These are phyloP conservation scores for Psilanteris sp. DNA, from an alignment of 1,140 invertebrate genomes.

Conservation along the genomic window DNA sequence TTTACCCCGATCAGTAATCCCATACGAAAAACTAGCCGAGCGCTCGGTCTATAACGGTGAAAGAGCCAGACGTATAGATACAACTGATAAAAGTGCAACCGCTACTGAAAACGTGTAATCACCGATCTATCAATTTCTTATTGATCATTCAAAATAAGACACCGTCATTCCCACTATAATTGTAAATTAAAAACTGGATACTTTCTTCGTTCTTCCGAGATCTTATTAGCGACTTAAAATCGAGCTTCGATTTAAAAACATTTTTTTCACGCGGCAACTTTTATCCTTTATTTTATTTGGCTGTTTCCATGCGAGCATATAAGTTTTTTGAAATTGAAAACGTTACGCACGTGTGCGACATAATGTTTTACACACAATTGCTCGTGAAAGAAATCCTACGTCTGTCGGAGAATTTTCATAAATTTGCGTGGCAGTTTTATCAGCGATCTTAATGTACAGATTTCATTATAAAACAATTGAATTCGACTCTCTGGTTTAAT, in stretches of 20 bases:
- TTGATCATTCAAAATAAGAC: conserved; percentile 19
- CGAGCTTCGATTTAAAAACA: too few species aligned
- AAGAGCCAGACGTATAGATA: conserved; percentile 32
- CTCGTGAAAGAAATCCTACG: conserved; percentile 13
- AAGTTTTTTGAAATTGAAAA: too few species aligned
- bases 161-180: conserved; percentile 3
- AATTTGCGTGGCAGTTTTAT: conserved; percentile 31
- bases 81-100: conserved; percentile 39
- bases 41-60: conserved; percentile 19
- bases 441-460: conserved; percentile 22
- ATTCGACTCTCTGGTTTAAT: conserved; percentile 18
- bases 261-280: too few species aligned
- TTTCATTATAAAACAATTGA: conserved; percentile 47
- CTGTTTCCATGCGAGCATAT: too few species aligned
- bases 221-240: too few species aligned
- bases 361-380: conserved; percentile 29
- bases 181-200: neutral
- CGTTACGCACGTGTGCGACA: conserved; percentile 6
- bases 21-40: conserved; percentile 4
- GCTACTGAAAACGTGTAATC: conserved; percentile 59
- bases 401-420: conserved; percentile 25
- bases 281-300: too few species aligned
- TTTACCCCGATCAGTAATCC: conserved; percentile 46
- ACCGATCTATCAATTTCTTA: conserved; percentile 21
- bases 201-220: too few species aligned